A percentile compares a stretch with the other conserved stretches of the same genome.
These are phyloP conservation scores for Aulostomus chinensis DNA, from an alignment of 2,797 vertebrate genomes.

Conservation along the genomic window DNA sequence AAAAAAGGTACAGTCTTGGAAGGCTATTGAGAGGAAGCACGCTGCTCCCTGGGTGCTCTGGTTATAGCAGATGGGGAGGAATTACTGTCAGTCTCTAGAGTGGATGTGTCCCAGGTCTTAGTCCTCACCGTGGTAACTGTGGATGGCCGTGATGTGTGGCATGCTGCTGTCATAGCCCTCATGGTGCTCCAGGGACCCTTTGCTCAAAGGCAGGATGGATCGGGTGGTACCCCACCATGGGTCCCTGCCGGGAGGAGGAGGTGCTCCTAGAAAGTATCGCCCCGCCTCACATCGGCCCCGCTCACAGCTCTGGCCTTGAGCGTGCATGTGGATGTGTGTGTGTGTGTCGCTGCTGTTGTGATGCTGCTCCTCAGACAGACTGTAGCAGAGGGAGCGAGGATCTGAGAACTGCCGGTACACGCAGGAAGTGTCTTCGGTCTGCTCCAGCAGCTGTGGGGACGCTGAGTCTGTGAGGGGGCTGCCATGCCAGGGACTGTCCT, in stretches of 20 bases:
- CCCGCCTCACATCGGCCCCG: constrained; percentile 91
- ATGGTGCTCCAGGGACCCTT: constrained; percentile 86
- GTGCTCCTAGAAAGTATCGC: constrained; percentile 90
- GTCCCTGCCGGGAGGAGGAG: constrained; percentile 83
- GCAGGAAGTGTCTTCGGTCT: constrained; percentile 85
- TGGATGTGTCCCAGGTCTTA: background rate
- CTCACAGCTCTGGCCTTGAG: constrained; percentile 87
- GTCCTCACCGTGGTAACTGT: constrained; percentile 89
- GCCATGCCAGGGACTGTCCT: constrained; percentile 94
- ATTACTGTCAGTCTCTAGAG: too few species aligned
- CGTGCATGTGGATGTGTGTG: constrained; percentile 62
- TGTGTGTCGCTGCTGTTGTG: constrained; percentile 62
- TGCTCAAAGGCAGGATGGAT: constrained; percentile 83
- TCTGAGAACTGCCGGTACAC: constrained; percentile 88
- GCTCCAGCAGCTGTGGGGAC: constrained; percentile 91
- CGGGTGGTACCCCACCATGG: constrained; percentile 88
- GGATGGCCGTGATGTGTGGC: constrained; percentile 88
- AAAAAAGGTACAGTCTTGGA: too few species aligned
- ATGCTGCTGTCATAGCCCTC: constrained; percentile 85
- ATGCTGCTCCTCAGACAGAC: constrained; percentile 80
- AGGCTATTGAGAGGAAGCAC: too few species aligned
- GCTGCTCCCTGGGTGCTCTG: too few species aligned
- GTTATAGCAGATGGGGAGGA: too few species aligned
- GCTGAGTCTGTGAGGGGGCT: constrained; percentile 90
- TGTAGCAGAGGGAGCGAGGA: constrained; percentile 84